Percentiles rank a stretch among this genome's conserved stretches.
These are phyloP conservation scores for Drosophila sp. DNA, from an alignment of 1,140 invertebrate genomes.

Conservation along the genomic window DNA sequence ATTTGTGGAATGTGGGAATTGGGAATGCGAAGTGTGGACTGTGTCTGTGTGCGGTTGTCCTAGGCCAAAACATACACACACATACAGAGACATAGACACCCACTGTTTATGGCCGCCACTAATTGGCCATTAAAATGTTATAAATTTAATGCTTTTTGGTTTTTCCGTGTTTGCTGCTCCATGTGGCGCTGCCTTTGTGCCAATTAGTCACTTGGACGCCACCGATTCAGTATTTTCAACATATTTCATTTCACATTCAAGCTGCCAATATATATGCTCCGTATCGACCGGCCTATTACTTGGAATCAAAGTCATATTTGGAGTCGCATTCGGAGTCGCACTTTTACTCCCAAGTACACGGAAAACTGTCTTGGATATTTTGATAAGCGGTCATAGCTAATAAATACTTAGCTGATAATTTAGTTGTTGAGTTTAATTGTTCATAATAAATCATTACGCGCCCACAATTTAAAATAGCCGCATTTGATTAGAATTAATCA, in stretches of 20 bases:
- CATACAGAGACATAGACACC: constrained; percentile 11
- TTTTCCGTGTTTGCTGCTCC: constrained; percentile 38
- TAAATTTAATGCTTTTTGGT: constrained; percentile 47
- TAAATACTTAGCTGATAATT: constrained; percentile 27
- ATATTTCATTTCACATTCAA: constrained; percentile 10
- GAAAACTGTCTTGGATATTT: constrained; percentile 7
- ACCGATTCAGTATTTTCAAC: background rate
- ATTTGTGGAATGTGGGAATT: constrained; percentile 20
- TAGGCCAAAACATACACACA: constrained; percentile 27
- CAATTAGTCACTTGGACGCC: constrained; percentile 49
- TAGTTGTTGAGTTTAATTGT: constrained; percentile 28
- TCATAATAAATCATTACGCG: constrained; percentile 33
- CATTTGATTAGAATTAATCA: constrained; percentile 25
- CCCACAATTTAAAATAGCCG: constrained; percentile 1
- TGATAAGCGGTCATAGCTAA: constrained; percentile 10
- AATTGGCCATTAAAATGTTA: constrained; percentile 57
- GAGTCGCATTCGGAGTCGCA: background rate
- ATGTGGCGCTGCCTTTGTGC: constrained; percentile 28
- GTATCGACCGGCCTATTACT: background rate
- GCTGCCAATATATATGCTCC: constrained; percentile 4
- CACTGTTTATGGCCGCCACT: constrained; percentile 44
- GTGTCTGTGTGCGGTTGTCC: constrained; percentile 25
- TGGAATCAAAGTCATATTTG: background rate
- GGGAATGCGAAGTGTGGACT: background rate
- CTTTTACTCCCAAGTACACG: background rate